Evolutionary conservation across 2,888 invertebrate species (phyloP).

Genomic region (Trichopria drosophilae): DNA sequence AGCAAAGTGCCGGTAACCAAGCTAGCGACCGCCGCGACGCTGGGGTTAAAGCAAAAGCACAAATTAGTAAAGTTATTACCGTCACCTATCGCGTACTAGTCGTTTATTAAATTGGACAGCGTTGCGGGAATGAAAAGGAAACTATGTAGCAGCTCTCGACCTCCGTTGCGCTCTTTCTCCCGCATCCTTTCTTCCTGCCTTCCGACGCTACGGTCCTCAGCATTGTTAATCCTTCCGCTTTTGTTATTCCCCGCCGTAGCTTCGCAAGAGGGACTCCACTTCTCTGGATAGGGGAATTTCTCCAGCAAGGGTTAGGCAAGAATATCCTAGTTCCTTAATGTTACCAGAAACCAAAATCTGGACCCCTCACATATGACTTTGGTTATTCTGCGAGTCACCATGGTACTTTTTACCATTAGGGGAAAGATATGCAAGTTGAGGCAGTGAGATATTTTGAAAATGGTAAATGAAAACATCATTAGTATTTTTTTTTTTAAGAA

Average conservation of each 20-base stretch:
- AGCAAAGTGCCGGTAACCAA: no score
- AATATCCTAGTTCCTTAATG: no score
- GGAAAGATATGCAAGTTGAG: no score
- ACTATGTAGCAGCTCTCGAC: no score
- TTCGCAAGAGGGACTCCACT: not conserved
- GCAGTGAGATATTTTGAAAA: no score
- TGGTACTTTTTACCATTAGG: no score
- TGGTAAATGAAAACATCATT: no score
- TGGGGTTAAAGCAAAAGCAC: constrained; percentile 27
- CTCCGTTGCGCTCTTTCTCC: not conserved
- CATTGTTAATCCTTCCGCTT: constrained; percentile 24
- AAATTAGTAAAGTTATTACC: constrained; percentile 46
- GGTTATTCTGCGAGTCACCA: no score
- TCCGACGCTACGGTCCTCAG: not conserved
- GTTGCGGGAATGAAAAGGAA: constrained; percentile 14
- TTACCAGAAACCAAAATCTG: no score
- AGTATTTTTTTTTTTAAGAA: no score
- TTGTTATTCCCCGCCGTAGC: constrained; percentile 15
- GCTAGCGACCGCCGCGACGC: not conserved
- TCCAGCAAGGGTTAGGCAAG: no score
- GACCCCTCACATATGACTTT: no score
- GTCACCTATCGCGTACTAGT: constrained; percentile 34
- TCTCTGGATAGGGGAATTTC: not conserved
- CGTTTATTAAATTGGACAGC: constrained; percentile 43
- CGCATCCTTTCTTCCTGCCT: not conserved